These are phyloP conservation scores for Empis livida DNA, from an alignment of 2,888 invertebrate genomes.

Conservation along the genomic window DNA sequence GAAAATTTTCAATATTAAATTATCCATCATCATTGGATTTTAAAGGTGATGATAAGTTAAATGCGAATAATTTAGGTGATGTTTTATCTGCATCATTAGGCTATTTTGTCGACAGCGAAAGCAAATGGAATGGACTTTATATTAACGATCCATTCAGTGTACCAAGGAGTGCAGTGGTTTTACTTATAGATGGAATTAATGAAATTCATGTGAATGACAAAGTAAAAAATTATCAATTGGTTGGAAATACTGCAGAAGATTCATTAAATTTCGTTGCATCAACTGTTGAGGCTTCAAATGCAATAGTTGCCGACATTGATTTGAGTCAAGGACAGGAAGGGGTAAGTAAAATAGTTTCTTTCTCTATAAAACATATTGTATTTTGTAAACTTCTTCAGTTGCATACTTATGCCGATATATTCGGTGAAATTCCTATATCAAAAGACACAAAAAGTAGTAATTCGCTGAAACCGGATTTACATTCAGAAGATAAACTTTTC, in stretches of 20 bases:
- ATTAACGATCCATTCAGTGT: conserved; percentile 58
- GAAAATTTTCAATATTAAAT: conserved; percentile 54
- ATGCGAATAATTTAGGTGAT: conserved; percentile 51
- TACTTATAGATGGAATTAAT: conserved; percentile 56
- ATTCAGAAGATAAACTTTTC: conserved; percentile 28
- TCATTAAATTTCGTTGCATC: conserved; percentile 43
- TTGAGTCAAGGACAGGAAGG: conserved; percentile 48
- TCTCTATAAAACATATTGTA: background rate
- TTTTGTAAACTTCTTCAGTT: conserved; percentile 11
- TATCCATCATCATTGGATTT: conserved; percentile 56
- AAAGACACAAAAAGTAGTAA: background rate
- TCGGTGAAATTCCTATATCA: conserved; percentile 20
- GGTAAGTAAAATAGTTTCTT: conserved; percentile 36
- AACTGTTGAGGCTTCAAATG: conserved; percentile 45
- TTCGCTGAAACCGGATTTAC: conserved; percentile 24
- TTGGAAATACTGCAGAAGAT: conserved; percentile 20
- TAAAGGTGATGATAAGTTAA: conserved; percentile 46
- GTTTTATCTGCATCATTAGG: conserved; percentile 60
- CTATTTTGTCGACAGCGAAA: conserved; percentile 55
- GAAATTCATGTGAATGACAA: conserved; percentile 24
- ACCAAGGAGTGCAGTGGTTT: conserved; percentile 55
- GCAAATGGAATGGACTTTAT: conserved; percentile 55
- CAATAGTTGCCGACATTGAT: conserved; percentile 49
- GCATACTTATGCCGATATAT: conserved; percentile 16
- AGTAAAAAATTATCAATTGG: conserved; percentile 23